A percentile compares a stretch with the other conserved stretches of the same genome.
Conservation (phyloP, 2,888 invertebrate genomes). For the Hylaea fasciaria region DNA sequence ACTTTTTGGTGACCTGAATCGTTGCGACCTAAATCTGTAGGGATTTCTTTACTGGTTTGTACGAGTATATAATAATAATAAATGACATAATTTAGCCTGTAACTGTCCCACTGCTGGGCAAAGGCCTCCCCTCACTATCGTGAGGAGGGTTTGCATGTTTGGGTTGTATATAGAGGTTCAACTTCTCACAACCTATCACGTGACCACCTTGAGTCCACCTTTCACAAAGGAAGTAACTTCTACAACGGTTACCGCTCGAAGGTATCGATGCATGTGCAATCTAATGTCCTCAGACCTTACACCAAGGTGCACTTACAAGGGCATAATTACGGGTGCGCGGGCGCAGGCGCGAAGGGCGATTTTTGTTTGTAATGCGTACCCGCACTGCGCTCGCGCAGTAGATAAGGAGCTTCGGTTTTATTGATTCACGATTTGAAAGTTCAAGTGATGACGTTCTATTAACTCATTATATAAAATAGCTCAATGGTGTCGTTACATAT, state of each 20-base stretch:
- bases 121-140: no score
- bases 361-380: constrained; percentile 64
- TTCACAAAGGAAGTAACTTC: constrained; percentile 14
- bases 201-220: constrained; percentile 13
- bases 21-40: no score
- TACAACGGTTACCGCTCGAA: constrained; percentile 21
- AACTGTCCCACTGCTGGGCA: no score
- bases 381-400: constrained; percentile 29
- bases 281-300: constrained; percentile 52
- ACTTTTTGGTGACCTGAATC: no score
- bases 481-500: no score
- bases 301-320: constrained; percentile 57
- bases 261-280: constrained; percentile 26
- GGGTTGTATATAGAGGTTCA: no score
- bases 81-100: no score
- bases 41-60: no score
- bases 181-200: no score
- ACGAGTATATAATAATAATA: no score
- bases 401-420: constrained; percentile 5
- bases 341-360: constrained; percentile 67
- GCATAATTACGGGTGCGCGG: constrained; percentile 61
- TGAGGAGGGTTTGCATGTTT: no score
- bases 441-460: not conserved
- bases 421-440: constrained; percentile 2
- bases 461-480: no score